Evolutionary conservation across 2,888 invertebrate genomes (phyloP).

Genomic region (Lasioglossum malachurum): DNA sequence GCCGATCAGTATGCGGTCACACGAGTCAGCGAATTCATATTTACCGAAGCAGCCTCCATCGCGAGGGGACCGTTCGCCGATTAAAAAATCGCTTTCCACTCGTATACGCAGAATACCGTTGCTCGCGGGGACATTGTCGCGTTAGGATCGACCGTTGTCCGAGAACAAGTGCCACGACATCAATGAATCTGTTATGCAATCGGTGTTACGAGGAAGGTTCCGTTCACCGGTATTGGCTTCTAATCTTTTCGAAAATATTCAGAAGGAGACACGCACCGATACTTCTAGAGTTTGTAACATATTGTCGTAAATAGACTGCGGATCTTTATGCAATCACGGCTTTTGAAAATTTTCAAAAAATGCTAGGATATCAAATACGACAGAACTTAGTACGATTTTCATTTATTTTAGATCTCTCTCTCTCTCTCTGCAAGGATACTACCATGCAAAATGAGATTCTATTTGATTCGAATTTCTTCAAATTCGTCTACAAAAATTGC

Average conservation of each 20-base stretch:
- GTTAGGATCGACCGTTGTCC: slow-evolving; percentile 48
- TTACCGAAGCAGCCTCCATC: background rate
- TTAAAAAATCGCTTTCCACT: slow-evolving; percentile 30
- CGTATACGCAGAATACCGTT: slow-evolving; percentile 68
- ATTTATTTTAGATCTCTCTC: too few relatives aligned
- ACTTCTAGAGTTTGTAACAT: background rate
- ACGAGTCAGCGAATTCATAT: background rate
- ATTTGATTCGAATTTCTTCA: too few relatives aligned
- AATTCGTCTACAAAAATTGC: too few relatives aligned
- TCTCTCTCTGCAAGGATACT: too few relatives aligned
- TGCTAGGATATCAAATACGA: too few relatives aligned
- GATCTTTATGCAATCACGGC: too few relatives aligned
- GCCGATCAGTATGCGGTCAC: background rate
- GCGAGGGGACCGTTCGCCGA: background rate
- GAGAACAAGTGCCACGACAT: slow-evolving; percentile 43
- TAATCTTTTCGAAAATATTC: background rate
- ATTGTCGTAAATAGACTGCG: too few relatives aligned
- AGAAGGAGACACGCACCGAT: background rate
- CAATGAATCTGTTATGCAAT: slow-evolving; percentile 52
- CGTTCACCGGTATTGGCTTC: background rate
- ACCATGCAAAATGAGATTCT: too few relatives aligned
- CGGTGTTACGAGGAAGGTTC: background rate
- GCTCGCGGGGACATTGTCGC: slow-evolving; percentile 37
- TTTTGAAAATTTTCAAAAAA: too few relatives aligned
- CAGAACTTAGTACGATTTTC: too few relatives aligned